Base-by-base conservation (phyloP, 2,113 vertebrate species). In the Zapornia atra region DNA sequence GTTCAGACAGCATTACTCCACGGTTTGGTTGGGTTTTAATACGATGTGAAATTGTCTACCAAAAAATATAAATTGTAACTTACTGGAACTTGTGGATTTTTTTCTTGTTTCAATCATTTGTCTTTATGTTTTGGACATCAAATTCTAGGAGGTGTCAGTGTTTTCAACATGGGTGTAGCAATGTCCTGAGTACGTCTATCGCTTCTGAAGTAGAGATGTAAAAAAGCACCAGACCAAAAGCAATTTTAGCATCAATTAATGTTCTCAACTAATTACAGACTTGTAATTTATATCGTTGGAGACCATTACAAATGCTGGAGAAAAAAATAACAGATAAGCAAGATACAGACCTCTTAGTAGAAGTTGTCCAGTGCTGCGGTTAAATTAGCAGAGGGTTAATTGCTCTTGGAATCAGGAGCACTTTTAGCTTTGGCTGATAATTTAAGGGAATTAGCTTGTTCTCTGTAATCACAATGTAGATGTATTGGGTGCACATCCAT, bases 71-170 rank as follows among this genome's bases (percentile, higher is more conserved):
- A 34, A 3, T 19, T 31, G 29, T 20, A 38, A 15, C 64, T 64
- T 82, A 22, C 46, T 65, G 70, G 24, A 63, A 9, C 12, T 33
- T 68, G 15, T 6, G n/a, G 64, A 2, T 7, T 34, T 85, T 38
- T 42, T 36, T 17, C n/a, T 16, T 46, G 31, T 64, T 69, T 38
- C 6, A 31, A 34, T 38, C 33, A 29, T 46, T 78, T 63, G 4
- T 24, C 8, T 0, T 4, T 1, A 8, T 8, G 25, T 20, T 79
- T 12, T 40, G 73, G 36, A 8, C n/a, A 7, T 48, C 8, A 2
- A 7, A 4, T 25, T 63, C 26, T 5, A 10, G n/a, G 6, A 7
- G 22, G 40, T 4, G 1, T 42, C 16, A 2, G 61, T 11, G 72
- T 40, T 60, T 68, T 4, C 59, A 46, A 1, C 24, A 24, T 19